Evolutionary conservation across 2,797 vertebrate genomes (phyloP).

Genomic region (Peromyscus nudipes): DNA sequence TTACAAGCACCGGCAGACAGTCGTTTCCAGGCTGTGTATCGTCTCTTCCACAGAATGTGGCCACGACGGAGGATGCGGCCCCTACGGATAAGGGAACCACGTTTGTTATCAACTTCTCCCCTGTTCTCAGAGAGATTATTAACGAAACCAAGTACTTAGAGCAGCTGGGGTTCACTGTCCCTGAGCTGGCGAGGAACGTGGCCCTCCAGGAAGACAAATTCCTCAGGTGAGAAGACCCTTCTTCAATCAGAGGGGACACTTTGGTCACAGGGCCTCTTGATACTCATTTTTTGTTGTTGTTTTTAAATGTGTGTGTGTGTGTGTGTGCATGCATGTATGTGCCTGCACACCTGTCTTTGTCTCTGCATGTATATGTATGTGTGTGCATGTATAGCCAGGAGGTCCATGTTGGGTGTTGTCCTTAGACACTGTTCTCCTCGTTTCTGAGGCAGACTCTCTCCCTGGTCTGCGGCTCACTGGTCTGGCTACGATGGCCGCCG

Average conservation of each 20-base stretch:
- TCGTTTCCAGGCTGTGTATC: accelerated
- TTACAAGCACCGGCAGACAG: accelerated
- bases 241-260: not conserved
- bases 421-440: too few relatives aligned
- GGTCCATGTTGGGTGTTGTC: not conserved
- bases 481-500: not conserved
- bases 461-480: not conserved
- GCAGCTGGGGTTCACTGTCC: slow-evolving; percentile 90
- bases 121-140: slow-evolving; percentile 92
- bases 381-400: not conserved
- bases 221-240: slow-evolving; percentile 86
- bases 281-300: not conserved
- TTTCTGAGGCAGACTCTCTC: not conserved
- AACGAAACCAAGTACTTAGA: slow-evolving; percentile 93
- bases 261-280: not conserved
- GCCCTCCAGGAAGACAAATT: slow-evolving; percentile 93
- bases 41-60: not conserved
- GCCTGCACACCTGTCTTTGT: not conserved
- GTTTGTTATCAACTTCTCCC: slow-evolving; percentile 93
- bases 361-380: not conserved
- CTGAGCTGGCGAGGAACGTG: slow-evolving; percentile 90
- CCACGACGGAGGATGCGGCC: not conserved
- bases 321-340: not conserved
- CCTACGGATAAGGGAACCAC: slow-evolving; percentile 66
- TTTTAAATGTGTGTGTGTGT: not conserved